Evolutionary conservation across 2,113 vertebrate species (phyloP).

Genomic region (Pipra filicauda): DNA sequence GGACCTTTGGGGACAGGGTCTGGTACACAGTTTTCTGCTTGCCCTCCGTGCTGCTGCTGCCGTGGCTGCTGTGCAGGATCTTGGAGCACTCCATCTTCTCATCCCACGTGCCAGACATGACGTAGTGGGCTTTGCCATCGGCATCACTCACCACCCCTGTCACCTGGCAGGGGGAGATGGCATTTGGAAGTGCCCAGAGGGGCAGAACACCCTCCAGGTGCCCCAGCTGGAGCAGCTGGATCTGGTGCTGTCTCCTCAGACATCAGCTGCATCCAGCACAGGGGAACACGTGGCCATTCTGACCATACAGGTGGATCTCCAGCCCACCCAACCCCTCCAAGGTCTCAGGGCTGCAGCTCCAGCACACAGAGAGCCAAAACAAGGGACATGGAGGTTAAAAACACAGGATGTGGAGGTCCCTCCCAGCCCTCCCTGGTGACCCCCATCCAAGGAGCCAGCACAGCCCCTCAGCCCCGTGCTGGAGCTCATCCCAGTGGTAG

Average conservation of each 20-base stretch:
- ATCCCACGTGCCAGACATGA: constrained; percentile 96
- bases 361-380: neutral
- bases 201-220: neutral
- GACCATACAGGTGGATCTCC: neutral
- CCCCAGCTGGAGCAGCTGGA: neutral
- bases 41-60: constrained; percentile 83
- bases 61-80: constrained; percentile 89
- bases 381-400: accelerated
- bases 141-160: constrained; percentile 89
- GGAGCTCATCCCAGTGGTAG: neutral
- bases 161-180: constrained; percentile 75
- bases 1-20: constrained; percentile 87
- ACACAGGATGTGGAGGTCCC: accelerated
- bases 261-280: neutral
- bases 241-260: accelerated
- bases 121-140: constrained; percentile 86
- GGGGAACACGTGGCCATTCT: neutral
- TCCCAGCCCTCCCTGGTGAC: neutral
- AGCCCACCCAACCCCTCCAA: neutral
- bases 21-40: constrained; percentile 97
- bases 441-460: neutral
- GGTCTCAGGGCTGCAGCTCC: neutral
- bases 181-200: neutral
- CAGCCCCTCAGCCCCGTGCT: neutral
- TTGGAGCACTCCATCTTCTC: constrained; percentile 95